phyloP scores from a whole-genome alignment of 2,888 invertebrate species.

The Philhelius pedissequus region DNA sequence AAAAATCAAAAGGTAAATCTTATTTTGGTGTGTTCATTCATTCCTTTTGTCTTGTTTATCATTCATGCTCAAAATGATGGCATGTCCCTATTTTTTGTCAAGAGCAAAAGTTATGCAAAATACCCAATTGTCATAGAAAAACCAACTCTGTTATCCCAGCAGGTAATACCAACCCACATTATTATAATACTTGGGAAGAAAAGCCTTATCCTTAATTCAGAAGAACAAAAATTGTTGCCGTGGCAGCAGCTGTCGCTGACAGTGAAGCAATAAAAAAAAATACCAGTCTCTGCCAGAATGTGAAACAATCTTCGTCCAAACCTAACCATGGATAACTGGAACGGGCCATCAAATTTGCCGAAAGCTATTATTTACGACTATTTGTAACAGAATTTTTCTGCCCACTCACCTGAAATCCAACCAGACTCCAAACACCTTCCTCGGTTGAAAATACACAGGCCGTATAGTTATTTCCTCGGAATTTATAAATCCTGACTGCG shows the following conservation, averaged over 20 bases:
- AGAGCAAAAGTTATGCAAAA: background rate
- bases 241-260: slow-evolving; percentile 18
- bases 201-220: background rate
- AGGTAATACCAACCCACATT: background rate
- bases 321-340: slow-evolving; percentile 14
- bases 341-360: slow-evolving; percentile 33
- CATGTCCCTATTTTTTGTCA: background rate
- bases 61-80: background rate
- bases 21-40: background rate
- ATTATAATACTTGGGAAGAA: background rate
- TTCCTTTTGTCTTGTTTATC: background rate
- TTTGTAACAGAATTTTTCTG: slow-evolving; percentile 28
- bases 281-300: background rate
- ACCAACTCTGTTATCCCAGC: background rate
- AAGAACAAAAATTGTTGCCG: background rate
- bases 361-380: slow-evolving; percentile 55
- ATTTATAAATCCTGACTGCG: slow-evolving; percentile 85
- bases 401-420: slow-evolving; percentile 77
- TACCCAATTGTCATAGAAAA: background rate
- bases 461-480: slow-evolving; percentile 83
- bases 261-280: background rate
- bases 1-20: background rate
- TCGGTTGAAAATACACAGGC: slow-evolving; percentile 85
- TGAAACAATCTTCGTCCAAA: background rate
- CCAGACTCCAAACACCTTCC: slow-evolving; percentile 80